phyloP scores from a whole-genome alignment of 2,888 invertebrate species.

The Chromoteleia sp. region DNA sequence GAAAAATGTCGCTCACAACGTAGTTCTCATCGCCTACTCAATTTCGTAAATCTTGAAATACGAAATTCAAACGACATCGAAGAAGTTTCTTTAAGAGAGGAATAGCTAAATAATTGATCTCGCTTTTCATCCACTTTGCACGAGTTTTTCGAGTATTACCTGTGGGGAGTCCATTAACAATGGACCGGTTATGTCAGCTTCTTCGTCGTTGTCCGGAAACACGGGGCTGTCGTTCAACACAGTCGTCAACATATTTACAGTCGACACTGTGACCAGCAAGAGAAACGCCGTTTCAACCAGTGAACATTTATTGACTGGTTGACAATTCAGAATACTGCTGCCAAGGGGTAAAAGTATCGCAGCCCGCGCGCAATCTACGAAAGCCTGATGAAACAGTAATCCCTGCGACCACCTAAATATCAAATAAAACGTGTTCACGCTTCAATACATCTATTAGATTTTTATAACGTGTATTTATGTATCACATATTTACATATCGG shows the following conservation, averaged over 20 bases:
- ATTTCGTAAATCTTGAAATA: no score
- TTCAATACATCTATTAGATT: no score
- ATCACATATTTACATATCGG: no score
- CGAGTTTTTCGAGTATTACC: conserved; percentile 82
- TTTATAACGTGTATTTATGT: no score
- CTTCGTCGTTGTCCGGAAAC: conserved; percentile 92
- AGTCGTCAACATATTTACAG: conserved; percentile 95
- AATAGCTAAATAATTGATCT: conserved; percentile 3
- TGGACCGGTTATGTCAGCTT: conserved; percentile 89
- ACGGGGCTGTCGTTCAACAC: conserved; percentile 94
- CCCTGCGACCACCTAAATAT: conserved; percentile 92
- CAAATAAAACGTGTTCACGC: no score
- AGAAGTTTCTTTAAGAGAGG: neutral
- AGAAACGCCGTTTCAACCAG: conserved; percentile 95
- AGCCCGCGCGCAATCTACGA: conserved; percentile 93
- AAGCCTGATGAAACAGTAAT: conserved; percentile 92
- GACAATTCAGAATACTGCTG: conserved; percentile 92
- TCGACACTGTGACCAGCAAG: conserved; percentile 94
- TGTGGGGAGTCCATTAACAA: conserved; percentile 93
- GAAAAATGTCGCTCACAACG: no score
- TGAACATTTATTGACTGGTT: conserved; percentile 94
- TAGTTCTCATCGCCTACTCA: no score
- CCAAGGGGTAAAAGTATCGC: conserved; percentile 92
- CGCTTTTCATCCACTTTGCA: neutral
- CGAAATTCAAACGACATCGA: no score